Evolutionary conservation across 2,888 invertebrate genomes (phyloP).

Genomic region (Microplitis manilae): DNA sequence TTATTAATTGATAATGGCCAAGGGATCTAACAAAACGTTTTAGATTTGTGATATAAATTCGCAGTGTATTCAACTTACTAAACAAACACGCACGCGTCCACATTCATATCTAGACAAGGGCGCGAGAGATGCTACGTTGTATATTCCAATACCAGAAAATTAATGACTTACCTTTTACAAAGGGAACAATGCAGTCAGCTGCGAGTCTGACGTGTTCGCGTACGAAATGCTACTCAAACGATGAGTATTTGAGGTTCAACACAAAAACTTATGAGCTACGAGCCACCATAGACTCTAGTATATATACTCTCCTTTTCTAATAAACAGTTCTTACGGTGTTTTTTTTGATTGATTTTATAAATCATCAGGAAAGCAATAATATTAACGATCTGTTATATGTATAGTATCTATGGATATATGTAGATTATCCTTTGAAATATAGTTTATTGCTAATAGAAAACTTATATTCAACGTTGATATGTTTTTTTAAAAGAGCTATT

Average conservation of each 20-base stretch:
- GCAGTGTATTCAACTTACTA: constrained; percentile 23
- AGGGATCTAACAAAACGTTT: constrained; percentile 45
- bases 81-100: constrained; percentile 25
- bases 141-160: constrained; percentile 57
- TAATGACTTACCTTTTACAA: constrained; percentile 66
- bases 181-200: constrained; percentile 67
- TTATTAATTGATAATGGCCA: constrained; percentile 54
- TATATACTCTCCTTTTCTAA: background rate
- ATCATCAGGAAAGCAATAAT: no score
- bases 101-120: constrained; percentile 24
- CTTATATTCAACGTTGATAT: no score
- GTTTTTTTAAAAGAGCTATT: no score
- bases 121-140: constrained; percentile 4
- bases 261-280: constrained; percentile 21
- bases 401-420: no score
- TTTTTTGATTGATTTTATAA: no score
- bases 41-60: constrained; percentile 42
- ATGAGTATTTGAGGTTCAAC: constrained; percentile 17
- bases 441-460: no score
- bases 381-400: no score
- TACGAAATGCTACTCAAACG: constrained; percentile 10
- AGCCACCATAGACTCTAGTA: background rate
- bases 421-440: no score
- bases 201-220: constrained; percentile 42
- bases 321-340: background rate